A percentile compares a stretch with the other conserved stretches of the same genome.
These are phyloP conservation scores for Nanorana parkeri DNA, from an alignment of 2,113 vertebrate species.

Conservation along the genomic window DNA sequence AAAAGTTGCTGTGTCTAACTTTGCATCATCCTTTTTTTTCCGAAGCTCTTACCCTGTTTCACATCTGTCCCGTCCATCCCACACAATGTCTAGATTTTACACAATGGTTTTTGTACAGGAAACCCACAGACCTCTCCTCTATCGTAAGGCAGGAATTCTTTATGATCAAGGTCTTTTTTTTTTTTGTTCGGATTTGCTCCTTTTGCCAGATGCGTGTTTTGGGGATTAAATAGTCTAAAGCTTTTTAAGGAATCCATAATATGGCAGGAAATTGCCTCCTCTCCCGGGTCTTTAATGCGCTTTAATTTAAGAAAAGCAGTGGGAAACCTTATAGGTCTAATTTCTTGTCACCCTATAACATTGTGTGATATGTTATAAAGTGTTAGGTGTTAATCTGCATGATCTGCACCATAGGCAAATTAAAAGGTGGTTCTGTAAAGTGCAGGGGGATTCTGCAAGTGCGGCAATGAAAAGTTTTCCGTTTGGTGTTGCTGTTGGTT, in stretches of 20 bases:
- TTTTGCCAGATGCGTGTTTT: constrained; percentile 33
- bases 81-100: constrained; percentile 16
- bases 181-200: not conserved
- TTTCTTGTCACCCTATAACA: constrained; percentile 11
- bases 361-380: not conserved
- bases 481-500: no score
- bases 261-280: constrained; percentile 20
- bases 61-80: constrained; percentile 23
- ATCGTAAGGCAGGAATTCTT: constrained; percentile 12
- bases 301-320: constrained; percentile 1
- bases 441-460: no score
- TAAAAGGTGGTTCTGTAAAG: not conserved
- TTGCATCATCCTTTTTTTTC: no score
- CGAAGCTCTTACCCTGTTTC: not conserved
- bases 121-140: constrained; percentile 28
- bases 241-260: constrained; percentile 30
- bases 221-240: constrained; percentile 24
- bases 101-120: constrained; percentile 29
- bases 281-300: not conserved
- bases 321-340: not conserved
- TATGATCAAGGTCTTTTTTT: not conserved
- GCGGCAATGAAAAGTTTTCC: no score
- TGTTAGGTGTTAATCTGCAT: constrained; percentile 3
- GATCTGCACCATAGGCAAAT: not conserved
- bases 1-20: no score